Evolutionary conservation across 2,113 vertebrate species (phyloP).

Genomic region (Rhynchomys soricoides): DNA sequence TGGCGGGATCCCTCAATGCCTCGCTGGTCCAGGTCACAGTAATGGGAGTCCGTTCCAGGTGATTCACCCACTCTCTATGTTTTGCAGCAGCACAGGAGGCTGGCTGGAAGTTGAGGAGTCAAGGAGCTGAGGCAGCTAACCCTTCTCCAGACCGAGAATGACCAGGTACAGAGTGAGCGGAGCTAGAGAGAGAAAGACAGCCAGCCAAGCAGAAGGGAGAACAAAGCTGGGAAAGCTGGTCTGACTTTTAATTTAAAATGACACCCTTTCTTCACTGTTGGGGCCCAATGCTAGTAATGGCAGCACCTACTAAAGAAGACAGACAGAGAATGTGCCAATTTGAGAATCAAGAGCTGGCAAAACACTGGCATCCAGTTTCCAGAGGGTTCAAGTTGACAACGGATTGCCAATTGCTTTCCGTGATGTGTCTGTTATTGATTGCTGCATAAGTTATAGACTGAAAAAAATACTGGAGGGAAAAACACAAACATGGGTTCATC

Average conservation of each 20-base stretch:
- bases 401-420: not conserved
- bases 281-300: not conserved
- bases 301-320: not conserved
- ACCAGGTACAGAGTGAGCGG: not conserved
- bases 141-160: slow-evolving; percentile 13
- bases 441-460: not conserved
- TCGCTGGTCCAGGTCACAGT: not conserved
- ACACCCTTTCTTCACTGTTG: not conserved
- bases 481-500: not conserved
- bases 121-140: not conserved
- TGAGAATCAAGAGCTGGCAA: not conserved
- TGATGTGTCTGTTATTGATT: not conserved
- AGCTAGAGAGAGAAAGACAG: not conserved
- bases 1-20: not conserved
- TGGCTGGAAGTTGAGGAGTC: not conserved
- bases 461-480: not conserved
- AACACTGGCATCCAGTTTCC: not conserved
- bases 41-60: not conserved
- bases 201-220: not conserved
- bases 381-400: not conserved
- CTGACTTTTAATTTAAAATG: not conserved
- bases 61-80: not conserved
- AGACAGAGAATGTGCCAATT: not conserved
- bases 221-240: not conserved
- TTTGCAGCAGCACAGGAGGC: not conserved